Evolutionary conservation across 2,113 vertebrate genomes (phyloP), one percentile per base, ranked within the genome.

Genomic region (Silurus asotus): DNA sequence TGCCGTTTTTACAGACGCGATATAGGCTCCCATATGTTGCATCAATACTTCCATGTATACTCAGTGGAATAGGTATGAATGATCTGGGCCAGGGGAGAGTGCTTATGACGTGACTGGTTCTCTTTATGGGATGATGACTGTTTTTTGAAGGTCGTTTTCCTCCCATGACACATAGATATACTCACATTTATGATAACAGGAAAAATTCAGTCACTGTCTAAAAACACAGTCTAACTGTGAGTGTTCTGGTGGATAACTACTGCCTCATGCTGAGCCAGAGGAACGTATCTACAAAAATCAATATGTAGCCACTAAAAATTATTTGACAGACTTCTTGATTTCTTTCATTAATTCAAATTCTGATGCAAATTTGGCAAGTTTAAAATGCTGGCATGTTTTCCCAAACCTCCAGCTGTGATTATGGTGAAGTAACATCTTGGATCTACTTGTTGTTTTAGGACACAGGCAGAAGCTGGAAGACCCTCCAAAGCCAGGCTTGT

Each of bases 381-480:
- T 69, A 49, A 13, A 67, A 77, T 20, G 55, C 48, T 70, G 65
- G 49, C 51, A 23, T 17, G 58, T 64, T 77, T 49, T 78, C 74
- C 6, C 6, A 37, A 77, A 62, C 28, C 74, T 20, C 75, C 48
- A 80, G 25, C 65, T 49, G 20, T 72, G 65, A 72, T 48, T 59
- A 67, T 19, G 14, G 45, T 51, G 37, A 61, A 20, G 64, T 87
- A 62, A 88, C 79, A 49, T 11, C 53, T 89, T 23, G 0, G 70
- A 28, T 83, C 48, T 86, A 4, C 86, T 95, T 95, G 94, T 94
- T 95, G 58, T 84, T 81, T 48, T 58, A 97, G 96, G 96, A 94
- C 96, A 97, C 95, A 96, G 96, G 95, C 96, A 97, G 95, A 97
- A 97, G 95, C 95, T 96, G 95, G 96, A 97, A 94, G 96, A 97